Conservation (phyloP, 2,888 invertebrate genomes). For the Xestia sexstrigata region DNA sequence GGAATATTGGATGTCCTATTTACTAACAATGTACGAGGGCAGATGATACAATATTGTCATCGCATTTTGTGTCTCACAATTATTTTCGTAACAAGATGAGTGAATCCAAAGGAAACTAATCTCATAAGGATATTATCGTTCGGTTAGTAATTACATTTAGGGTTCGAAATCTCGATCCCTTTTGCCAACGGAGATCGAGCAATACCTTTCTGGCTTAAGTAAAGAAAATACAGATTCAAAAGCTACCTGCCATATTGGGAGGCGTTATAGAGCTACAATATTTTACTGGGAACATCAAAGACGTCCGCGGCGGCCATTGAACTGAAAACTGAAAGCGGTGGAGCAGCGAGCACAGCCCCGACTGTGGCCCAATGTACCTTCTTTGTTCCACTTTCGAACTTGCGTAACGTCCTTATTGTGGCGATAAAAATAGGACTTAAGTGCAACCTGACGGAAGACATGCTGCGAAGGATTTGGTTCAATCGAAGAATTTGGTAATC, state of each 20-base stretch:
- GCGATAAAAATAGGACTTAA: slow-evolving; percentile 70
- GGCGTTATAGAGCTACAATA: slow-evolving; percentile 78
- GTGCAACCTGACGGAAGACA: slow-evolving; percentile 56
- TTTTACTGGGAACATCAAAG: slow-evolving; percentile 86
- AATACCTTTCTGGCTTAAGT: slow-evolving; percentile 63
- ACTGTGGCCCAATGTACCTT: slow-evolving; percentile 68
- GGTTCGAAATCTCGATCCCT: slow-evolving; percentile 39
- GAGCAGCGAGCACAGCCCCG: slow-evolving; percentile 61
- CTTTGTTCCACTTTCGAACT: slow-evolving; percentile 67
- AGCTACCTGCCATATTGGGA: slow-evolving; percentile 75
- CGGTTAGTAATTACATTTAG: slow-evolving; percentile 55
- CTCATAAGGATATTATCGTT: slow-evolving; percentile 42
- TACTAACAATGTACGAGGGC: slow-evolving; percentile 58
- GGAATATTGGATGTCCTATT: slow-evolving; percentile 61
- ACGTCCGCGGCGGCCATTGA: slow-evolving; percentile 76
- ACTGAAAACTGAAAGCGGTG: slow-evolving; percentile 81
- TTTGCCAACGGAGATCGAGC: slow-evolving; percentile 46
- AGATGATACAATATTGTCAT: slow-evolving; percentile 51
- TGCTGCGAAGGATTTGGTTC: slow-evolving; percentile 28
- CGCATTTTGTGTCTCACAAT: slow-evolving; percentile 41
- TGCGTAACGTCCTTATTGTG: slow-evolving; percentile 65
- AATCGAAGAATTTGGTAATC: slow-evolving; percentile 25
- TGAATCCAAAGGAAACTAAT: slow-evolving; percentile 47
- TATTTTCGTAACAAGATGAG: slow-evolving; percentile 51
- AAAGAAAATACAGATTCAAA: slow-evolving; percentile 75